phyloP scores from a whole-genome alignment of 2,888 invertebrate species.

The Muschampia plurimacula region DNA sequence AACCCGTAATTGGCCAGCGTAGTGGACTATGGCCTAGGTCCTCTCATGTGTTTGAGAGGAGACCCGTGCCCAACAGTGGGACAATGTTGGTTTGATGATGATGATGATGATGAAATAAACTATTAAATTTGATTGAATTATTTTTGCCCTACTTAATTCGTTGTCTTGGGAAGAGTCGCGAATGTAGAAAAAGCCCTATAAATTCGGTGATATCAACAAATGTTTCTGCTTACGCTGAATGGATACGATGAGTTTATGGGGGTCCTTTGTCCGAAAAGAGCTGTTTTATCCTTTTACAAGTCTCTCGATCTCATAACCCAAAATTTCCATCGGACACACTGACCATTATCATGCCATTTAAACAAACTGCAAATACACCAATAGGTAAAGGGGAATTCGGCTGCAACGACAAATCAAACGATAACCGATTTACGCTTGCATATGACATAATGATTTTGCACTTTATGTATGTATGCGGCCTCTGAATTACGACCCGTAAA shows the following conservation, averaged over 20 bases:
- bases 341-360: conserved; percentile 1
- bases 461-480: conserved; percentile 34
- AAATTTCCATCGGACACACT: neutral
- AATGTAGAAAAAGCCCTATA: no score
- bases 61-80: no score
- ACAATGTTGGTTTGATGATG: no score
- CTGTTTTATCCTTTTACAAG: neutral
- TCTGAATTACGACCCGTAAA: conserved; percentile 33
- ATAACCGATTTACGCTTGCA: conserved; percentile 33
- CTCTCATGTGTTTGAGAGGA: no score
- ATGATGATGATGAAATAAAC: no score
- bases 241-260: neutral
- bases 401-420: conserved; percentile 26
- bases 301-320: neutral
- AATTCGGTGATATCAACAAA: no score
- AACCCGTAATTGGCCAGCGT: no score
- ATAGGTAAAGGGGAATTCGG: conserved; percentile 11
- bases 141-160: no score
- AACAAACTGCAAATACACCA: neutral
- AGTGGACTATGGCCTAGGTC: no score
- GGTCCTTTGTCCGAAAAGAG: neutral
- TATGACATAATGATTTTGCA: conserved; percentile 35
- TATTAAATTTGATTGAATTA: no score
- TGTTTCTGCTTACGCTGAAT: neutral
- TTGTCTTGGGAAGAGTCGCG: no score